Conservation (phyloP, 2,113 vertebrate genomes). For the Calyptomena viridis region DNA sequence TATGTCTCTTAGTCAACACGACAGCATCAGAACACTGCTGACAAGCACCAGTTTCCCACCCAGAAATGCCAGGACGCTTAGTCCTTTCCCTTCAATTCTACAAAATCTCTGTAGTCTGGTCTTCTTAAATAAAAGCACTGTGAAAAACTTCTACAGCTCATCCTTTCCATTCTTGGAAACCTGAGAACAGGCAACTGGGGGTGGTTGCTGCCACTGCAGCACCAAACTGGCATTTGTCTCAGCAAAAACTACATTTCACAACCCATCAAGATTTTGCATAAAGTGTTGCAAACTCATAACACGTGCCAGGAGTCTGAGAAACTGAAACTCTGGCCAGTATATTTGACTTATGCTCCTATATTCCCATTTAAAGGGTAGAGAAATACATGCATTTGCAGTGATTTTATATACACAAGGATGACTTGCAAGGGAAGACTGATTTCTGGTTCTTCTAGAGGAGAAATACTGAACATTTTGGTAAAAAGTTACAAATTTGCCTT, state of each 20-base stretch:
- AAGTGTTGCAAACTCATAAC: neutral
- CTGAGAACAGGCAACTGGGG: neutral
- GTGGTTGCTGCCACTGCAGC: fast-evolving
- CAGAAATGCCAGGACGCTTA: neutral
- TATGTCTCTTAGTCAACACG: neutral
- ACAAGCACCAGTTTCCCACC: neutral
- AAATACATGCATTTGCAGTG: neutral
- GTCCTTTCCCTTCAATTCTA: neutral
- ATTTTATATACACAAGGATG: neutral
- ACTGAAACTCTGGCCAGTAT: neutral
- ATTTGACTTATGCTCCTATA: neutral
- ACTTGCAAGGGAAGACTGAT: neutral
- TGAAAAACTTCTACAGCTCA: neutral
- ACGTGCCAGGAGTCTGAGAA: neutral
- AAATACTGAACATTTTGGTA: neutral
- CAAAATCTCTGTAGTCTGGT: neutral
- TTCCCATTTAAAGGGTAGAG: neutral
- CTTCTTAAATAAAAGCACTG: neutral
- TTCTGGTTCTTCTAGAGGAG: neutral
- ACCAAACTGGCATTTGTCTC: neutral
- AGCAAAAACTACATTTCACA: neutral
- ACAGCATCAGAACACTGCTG: neutral
- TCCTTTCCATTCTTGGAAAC: neutral
- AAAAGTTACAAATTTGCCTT: neutral
- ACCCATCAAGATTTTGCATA: neutral